These are phyloP conservation scores for Syngnathus floridae DNA, from an alignment of 2,113 vertebrate species.

Conservation along the genomic window DNA sequence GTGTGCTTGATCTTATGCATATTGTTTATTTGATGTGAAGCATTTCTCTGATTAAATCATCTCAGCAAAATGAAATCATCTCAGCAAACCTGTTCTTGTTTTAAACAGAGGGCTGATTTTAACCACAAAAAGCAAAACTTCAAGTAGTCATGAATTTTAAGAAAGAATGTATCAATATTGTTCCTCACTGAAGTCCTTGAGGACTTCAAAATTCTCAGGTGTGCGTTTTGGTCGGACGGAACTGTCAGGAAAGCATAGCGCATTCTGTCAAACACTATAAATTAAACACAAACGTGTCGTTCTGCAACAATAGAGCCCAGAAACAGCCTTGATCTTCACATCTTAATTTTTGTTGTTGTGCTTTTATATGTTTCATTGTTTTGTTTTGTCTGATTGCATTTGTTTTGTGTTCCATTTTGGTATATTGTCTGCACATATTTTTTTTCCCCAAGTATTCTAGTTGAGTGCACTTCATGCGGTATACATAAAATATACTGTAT, in stretches of 20 bases:
- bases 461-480: neutral
- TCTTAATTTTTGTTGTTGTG: too few relatives aligned
- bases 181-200: neutral
- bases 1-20: slow-evolving; percentile 10
- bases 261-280: too few relatives aligned
- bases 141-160: neutral
- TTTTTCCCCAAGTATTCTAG: neutral
- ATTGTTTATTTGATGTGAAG: slow-evolving; percentile 24
- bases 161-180: neutral
- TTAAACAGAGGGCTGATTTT: slow-evolving; percentile 7
- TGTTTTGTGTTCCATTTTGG: neutral
- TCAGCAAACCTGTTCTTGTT: neutral
- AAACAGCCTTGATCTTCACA: too few relatives aligned
- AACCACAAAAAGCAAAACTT: slow-evolving; percentile 3
- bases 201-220: too few relatives aligned
- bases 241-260: too few relatives aligned
- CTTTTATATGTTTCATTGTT: too few relatives aligned
- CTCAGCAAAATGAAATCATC: slow-evolving; percentile 4
- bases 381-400: neutral
- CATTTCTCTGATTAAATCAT: slow-evolving; percentile 11
- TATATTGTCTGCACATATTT: neutral
- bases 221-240: too few relatives aligned
- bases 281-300: too few relatives aligned
- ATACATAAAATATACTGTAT: neutral
- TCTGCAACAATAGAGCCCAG: too few relatives aligned